Percentiles rank a stretch among this genome's conserved stretches.
Conservation (phyloP, 2,797 vertebrate species). For the Pseudochirops corinnae region DNA sequence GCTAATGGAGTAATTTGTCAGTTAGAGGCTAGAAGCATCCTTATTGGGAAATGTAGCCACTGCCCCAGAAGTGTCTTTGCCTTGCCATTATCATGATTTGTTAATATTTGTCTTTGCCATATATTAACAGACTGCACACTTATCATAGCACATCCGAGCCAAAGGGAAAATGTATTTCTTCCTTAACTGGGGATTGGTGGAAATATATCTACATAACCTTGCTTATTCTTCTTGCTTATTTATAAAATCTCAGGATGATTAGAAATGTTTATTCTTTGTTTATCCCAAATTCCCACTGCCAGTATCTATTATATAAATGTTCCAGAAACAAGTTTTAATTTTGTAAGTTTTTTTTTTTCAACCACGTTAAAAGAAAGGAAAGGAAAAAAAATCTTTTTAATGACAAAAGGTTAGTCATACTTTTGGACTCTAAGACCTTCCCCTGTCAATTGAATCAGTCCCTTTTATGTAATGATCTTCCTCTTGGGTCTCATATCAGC, state of each 20-base stretch:
- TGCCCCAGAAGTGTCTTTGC: neutral
- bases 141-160: neutral
- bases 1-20: neutral
- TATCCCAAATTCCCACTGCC: constrained; percentile 57
- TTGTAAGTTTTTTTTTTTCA: neutral
- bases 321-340: constrained; percentile 25
- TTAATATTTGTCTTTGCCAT: neutral
- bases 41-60: neutral
- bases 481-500: neutral
- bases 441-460: neutral
- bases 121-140: neutral
- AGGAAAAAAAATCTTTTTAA: neutral
- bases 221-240: constrained; percentile 27
- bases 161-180: neutral
- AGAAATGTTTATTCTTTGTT: constrained; percentile 51
- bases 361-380: neutral
- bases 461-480: neutral
- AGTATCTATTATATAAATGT: constrained; percentile 21
- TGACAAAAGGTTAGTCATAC: neutral
- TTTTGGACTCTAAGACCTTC: neutral
- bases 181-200: constrained; percentile 19
- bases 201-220: neutral
- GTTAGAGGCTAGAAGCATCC: constrained; percentile 10
- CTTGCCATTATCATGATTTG: neutral
- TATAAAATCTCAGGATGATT: constrained; percentile 53